Evolutionary conservation across 2,888 invertebrate species (phyloP), one percentile per base, ranked within the genome.

Genomic region (Hypsopygia costalis): DNA sequence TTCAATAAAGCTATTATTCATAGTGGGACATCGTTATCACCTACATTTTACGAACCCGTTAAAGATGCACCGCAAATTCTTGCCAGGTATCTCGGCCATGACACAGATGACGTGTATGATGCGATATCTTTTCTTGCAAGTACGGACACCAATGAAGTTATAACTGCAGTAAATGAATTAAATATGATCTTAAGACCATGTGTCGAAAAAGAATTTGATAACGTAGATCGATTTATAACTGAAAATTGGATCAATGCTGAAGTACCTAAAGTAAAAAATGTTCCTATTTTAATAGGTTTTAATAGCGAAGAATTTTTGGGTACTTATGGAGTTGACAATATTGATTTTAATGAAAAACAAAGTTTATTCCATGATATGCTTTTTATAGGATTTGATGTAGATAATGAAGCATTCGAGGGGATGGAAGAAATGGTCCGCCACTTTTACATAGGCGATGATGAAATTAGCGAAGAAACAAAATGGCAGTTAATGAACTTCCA

Each of bases 391-490:
- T 66, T 69, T 43, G 29, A 59, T 25, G 55, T 58, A 11, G 52
- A 44, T 1, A 44, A 49, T 0, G 51, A 55, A 1, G 46, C 48
- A 25, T 38, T 62, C n/a, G 38, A 43, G 1, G 53, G 55, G 29
- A 56, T 68, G 52, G 52, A 49, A 12, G 36, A 56, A 2, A 33
- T 50, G 0, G 46, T 72, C 1, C 51, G 59, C 22, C 54, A 63
- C 6, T 81, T 70, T 31, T 81, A 81, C 33, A 46, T 78, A 1
- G 76, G 75, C 0, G 77, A 75, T 37, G 58, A 67, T 16, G 38
- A 37, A 1, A 29, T 62, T 0, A 58, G 40, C 16, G 50, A 51
- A 25, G 40, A 58, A 0, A 30, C 55, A 0, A 54, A 48, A 25
- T 47, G 51, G 40, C 45, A 54, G 0, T 28, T 80, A 1, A 53